Evolutionary conservation across 1,140 invertebrate genomes (phyloP).

Genomic region (Trachymyrmex cornetzi): DNA sequence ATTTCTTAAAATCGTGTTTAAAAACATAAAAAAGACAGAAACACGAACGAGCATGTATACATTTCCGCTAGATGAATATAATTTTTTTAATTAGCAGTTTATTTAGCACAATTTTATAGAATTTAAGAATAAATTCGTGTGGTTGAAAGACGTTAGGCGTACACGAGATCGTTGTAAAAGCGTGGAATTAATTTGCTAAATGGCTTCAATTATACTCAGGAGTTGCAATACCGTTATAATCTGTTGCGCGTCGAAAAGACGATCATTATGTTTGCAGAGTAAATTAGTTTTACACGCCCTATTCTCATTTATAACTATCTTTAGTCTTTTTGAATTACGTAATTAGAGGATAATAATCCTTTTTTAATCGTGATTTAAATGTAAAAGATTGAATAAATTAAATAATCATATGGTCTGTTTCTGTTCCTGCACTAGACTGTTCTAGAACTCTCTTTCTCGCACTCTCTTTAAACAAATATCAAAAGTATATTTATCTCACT

Average conservation of each 20-base stretch:
- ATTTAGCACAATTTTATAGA: constrained; percentile 1
- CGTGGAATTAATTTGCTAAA: constrained; percentile 61
- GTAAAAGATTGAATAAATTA: background rate
- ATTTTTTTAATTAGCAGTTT: constrained; percentile 12
- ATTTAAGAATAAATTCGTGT: constrained; percentile 44
- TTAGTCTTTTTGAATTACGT: background rate
- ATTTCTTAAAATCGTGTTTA: background rate
- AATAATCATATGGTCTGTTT: constrained; percentile 4
- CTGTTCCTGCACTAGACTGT: too few relatives aligned
- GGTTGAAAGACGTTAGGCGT: background rate
- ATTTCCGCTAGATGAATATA: background rate
- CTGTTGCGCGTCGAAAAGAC: constrained; percentile 29
- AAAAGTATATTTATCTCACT: too few relatives aligned
- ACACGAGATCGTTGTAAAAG: constrained; percentile 29
- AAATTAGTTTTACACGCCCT: constrained; percentile 36
- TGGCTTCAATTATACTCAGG: constrained; percentile 52
- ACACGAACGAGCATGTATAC: background rate
- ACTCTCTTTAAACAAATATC: too few relatives aligned
- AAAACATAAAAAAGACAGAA: background rate
- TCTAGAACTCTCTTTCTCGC: too few relatives aligned
- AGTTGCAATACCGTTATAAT: constrained; percentile 32
- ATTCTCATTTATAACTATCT: background rate
- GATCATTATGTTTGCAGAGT: constrained; percentile 7
- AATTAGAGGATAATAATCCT: background rate
- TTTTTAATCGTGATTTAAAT: constrained; percentile 19